Conservation (phyloP, 2,888 invertebrate genomes). For the Mimas tiliae region DNA sequence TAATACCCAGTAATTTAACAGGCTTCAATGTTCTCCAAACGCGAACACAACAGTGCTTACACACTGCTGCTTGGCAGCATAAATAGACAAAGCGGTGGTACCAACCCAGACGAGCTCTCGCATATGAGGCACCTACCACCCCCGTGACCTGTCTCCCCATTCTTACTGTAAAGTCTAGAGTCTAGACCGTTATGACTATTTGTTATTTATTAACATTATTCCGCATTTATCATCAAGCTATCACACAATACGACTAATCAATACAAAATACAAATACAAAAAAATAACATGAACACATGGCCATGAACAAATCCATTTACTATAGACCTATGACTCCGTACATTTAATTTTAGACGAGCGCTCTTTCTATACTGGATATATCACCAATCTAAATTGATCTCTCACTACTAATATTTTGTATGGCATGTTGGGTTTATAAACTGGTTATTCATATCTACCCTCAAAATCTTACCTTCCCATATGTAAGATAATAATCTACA, state of each 20-base stretch:
- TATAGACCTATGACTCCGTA: neutral
- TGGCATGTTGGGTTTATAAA: constrained; percentile 30
- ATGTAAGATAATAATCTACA: constrained; percentile 71
- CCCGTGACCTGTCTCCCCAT: too few relatives aligned
- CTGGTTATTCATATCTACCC: constrained; percentile 56
- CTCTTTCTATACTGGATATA: neutral
- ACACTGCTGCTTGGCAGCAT: too few relatives aligned
- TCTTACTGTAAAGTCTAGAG: too few relatives aligned
- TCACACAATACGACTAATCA: neutral
- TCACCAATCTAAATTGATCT: constrained; percentile 26
- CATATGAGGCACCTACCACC: too few relatives aligned
- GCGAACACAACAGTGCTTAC: too few relatives aligned
- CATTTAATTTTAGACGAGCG: neutral
- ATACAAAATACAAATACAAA: constrained; percentile 10
- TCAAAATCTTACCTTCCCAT: constrained; percentile 59
- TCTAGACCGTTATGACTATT: too few relatives aligned
- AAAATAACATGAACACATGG: constrained; percentile 14
- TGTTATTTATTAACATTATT: too few relatives aligned
- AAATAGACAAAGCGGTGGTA: too few relatives aligned
- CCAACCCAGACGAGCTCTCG: too few relatives aligned
- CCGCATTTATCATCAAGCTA: neutral
- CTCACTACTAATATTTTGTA: neutral
- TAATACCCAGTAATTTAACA: too few relatives aligned
- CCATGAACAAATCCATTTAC: neutral
- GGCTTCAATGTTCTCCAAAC: too few relatives aligned